phyloP scores from a whole-genome alignment of 2,888 invertebrate genomes.

The Drosophila paranaensis region DNA sequence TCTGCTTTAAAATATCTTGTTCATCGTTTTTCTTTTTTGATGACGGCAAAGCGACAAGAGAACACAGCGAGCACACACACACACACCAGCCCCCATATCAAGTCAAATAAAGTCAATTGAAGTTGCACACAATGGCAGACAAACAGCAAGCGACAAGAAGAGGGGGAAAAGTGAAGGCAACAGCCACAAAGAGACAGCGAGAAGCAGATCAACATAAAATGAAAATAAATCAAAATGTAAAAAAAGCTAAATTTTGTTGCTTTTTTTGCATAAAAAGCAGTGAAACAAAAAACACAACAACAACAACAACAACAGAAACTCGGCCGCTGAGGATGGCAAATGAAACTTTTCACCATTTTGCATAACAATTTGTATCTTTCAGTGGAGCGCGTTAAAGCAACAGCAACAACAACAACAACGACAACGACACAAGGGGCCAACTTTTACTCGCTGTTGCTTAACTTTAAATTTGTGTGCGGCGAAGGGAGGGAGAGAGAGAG shows the following conservation, averaged over 20 bases:
- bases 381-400: slow-evolving; percentile 79
- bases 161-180: slow-evolving; percentile 43
- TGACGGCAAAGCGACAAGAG: slow-evolving; percentile 41
- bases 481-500: neutral
- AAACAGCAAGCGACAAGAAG: slow-evolving; percentile 42
- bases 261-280: slow-evolving; percentile 65
- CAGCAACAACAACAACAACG: slow-evolving; percentile 31
- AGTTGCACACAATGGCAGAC: slow-evolving; percentile 56
- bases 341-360: slow-evolving; percentile 81
- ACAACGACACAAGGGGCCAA: slow-evolving; percentile 61
- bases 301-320: slow-evolving; percentile 18
- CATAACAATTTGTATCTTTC: slow-evolving; percentile 81
- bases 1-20: neutral
- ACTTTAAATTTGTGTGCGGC: slow-evolving; percentile 62
- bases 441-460: slow-evolving; percentile 78
- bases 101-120: slow-evolving; percentile 76
- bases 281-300: slow-evolving; percentile 20
- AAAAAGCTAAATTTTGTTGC: slow-evolving; percentile 11
- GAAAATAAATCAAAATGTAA: slow-evolving; percentile 75
- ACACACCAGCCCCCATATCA: slow-evolving; percentile 51
- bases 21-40: neutral
- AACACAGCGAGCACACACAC: slow-evolving; percentile 20
- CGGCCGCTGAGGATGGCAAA: slow-evolving; percentile 66
- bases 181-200: slow-evolving; percentile 36
- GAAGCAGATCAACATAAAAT: slow-evolving; percentile 78